These are phyloP conservation scores for Ceyx melanurus DNA, from an alignment of 2,113 vertebrate genomes.

Conservation along the genomic window DNA sequence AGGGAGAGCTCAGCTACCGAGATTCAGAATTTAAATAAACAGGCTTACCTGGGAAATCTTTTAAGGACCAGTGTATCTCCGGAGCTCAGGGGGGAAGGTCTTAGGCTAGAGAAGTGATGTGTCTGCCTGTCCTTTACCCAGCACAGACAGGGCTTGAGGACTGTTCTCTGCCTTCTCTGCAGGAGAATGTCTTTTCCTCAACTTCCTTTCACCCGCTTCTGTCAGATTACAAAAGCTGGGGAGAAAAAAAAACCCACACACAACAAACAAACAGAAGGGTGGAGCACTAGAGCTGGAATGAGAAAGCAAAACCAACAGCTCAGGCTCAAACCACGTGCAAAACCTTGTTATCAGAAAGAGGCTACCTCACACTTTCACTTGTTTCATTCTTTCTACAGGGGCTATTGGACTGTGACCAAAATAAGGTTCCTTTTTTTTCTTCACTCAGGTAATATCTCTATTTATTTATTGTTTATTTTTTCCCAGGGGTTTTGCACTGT, in stretches of 20 bases:
- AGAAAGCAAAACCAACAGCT: background rate
- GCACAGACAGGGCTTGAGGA: background rate
- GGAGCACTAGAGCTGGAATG: background rate
- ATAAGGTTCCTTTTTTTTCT: background rate
- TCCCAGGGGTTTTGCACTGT: background rate
- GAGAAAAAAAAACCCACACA: background rate
- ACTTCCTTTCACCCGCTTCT: background rate
- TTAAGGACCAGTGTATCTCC: background rate
- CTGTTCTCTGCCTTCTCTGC: background rate
- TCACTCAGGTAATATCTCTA: background rate
- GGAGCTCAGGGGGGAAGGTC: rapidly evolving
- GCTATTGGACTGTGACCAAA: background rate
- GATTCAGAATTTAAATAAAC: background rate
- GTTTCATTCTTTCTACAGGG: background rate
- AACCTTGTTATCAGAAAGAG: background rate
- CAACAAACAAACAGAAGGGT: background rate
- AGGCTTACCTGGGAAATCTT: slow-evolving; percentile 45
- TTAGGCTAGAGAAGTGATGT: background rate
- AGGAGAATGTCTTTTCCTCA: background rate
- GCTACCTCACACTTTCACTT: background rate
- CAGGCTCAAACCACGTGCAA: rapidly evolving
- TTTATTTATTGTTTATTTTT: rapidly evolving
- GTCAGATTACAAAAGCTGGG: background rate
- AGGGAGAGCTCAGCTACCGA: background rate
- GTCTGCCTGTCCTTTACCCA: background rate